phyloP scores from a whole-genome alignment of 1,140 invertebrate species.

The Protaetia brevitarsis region DNA sequence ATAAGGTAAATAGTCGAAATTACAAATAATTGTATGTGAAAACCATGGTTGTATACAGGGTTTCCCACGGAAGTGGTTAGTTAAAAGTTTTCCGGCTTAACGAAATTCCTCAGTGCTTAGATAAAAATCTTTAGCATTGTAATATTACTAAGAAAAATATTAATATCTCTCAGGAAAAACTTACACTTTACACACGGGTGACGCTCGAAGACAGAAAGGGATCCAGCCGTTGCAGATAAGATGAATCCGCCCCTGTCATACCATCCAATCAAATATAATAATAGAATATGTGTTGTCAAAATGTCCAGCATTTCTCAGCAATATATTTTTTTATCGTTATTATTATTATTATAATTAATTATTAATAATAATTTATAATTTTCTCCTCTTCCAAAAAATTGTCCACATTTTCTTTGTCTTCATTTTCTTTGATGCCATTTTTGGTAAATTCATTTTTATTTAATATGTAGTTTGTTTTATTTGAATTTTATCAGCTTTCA shows the following conservation, averaged over 20 bases:
- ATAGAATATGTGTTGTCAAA: background rate
- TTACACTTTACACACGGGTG: too few relatives aligned
- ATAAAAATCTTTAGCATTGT: too few relatives aligned
- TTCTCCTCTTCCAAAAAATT: constrained; percentile 8
- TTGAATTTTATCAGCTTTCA: too few relatives aligned
- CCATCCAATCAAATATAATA: background rate
- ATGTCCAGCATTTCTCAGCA: constrained; percentile 18
- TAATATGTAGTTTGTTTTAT: background rate
- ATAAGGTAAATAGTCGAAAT: too few relatives aligned
- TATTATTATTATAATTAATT: background rate
- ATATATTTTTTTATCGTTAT: background rate
- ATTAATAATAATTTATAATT: background rate
- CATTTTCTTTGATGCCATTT: too few relatives aligned
- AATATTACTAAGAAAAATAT: too few relatives aligned
- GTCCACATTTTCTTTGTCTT: background rate
- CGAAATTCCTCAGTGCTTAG: too few relatives aligned
- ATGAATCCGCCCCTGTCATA: background rate
- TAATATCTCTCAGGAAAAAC: too few relatives aligned
- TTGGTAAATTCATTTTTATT: background rate
- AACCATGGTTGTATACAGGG: too few relatives aligned
- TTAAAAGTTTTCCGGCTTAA: too few relatives aligned
- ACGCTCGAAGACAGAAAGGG: background rate
- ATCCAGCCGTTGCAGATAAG: background rate
- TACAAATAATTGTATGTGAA: too few relatives aligned
- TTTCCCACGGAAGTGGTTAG: too few relatives aligned